A percentile compares a stretch with the other conserved stretches of the same genome.
These are phyloP conservation scores for Gortyna flavago DNA, from an alignment of 2,888 invertebrate species.

Conservation along the genomic window DNA sequence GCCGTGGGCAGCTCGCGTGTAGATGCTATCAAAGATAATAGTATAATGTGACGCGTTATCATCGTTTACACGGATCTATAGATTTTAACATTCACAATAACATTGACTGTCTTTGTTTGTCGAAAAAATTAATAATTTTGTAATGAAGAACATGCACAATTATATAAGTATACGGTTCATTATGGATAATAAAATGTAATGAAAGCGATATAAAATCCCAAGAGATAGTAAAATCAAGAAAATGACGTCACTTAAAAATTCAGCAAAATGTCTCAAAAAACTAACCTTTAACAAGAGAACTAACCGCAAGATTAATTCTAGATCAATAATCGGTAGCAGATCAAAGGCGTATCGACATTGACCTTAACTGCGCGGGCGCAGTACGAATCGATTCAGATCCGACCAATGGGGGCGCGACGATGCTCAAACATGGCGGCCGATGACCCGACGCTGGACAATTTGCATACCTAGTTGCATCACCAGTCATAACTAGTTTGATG, in stretches of 20 bases:
- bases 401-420: slow-evolving; percentile 82
- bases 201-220: not conserved
- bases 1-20: slow-evolving; percentile 75
- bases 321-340: slow-evolving; percentile 82
- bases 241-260: not conserved
- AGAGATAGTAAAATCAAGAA: not conserved
- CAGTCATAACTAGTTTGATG: slow-evolving; percentile 78
- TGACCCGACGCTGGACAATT: slow-evolving; percentile 84
- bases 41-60: slow-evolving; percentile 78
- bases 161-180: not conserved
- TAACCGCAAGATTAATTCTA: slow-evolving; percentile 62
- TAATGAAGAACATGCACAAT: not conserved
- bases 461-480: slow-evolving; percentile 88
- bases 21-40: slow-evolving; percentile 79
- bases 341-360: slow-evolving; percentile 87
- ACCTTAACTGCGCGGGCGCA: slow-evolving; percentile 85
- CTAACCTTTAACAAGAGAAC: slow-evolving; percentile 31
- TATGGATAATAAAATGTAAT: not conserved
- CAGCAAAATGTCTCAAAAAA: slow-evolving; percentile 45
- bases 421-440: slow-evolving; percentile 83
- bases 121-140: not conserved
- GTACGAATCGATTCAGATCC: slow-evolving; percentile 86
- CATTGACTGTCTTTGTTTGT: not conserved
- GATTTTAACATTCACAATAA: slow-evolving; percentile 64
- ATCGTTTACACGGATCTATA: slow-evolving; percentile 71